Evolutionary conservation across 1,140 invertebrate species (phyloP).

Genomic region (Dendroctonus valens): DNA sequence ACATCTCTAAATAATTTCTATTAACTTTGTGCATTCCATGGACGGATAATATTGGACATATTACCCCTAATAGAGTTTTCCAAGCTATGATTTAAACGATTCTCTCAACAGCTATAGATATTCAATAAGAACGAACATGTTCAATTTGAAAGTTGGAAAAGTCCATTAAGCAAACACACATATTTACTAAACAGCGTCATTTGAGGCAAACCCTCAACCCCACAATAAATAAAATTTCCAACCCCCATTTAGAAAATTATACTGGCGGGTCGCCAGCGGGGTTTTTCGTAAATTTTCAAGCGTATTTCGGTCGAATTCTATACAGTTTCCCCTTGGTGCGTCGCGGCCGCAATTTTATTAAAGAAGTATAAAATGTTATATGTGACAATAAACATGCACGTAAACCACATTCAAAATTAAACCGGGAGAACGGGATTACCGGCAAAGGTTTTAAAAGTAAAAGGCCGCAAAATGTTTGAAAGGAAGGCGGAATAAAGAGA

Average conservation of each 20-base stretch:
- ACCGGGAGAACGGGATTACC: conserved; percentile 33
- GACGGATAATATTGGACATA: too few relatives aligned
- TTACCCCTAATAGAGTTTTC: too few relatives aligned
- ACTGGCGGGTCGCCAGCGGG: conserved; percentile 28
- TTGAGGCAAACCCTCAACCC: conserved; percentile 25
- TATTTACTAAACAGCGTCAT: conserved; percentile 10
- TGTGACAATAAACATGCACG: conserved; percentile 37
- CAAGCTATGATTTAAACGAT: too few relatives aligned
- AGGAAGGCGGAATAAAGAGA: conserved; percentile 8
- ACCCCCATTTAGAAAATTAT: conserved; percentile 32
- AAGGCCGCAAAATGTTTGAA: conserved; percentile 28
- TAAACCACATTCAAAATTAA: conserved; percentile 37
- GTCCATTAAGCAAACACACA: conserved; percentile 7
- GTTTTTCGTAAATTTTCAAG: conserved; percentile 28
- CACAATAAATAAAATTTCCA: conserved; percentile 30
- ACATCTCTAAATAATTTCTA: too few relatives aligned
- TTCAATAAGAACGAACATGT: too few relatives aligned
- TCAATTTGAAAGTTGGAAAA: too few relatives aligned
- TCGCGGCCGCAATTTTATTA: conserved; percentile 33
- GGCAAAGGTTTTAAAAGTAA: conserved; percentile 27
- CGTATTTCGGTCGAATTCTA: conserved; percentile 27
- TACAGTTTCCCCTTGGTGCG: conserved; percentile 15
- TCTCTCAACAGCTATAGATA: too few relatives aligned
- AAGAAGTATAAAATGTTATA: conserved; percentile 37
- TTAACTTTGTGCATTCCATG: too few relatives aligned